Conservation (phyloP, 2,113 vertebrate genomes). For the Alethe diademata region DNA sequence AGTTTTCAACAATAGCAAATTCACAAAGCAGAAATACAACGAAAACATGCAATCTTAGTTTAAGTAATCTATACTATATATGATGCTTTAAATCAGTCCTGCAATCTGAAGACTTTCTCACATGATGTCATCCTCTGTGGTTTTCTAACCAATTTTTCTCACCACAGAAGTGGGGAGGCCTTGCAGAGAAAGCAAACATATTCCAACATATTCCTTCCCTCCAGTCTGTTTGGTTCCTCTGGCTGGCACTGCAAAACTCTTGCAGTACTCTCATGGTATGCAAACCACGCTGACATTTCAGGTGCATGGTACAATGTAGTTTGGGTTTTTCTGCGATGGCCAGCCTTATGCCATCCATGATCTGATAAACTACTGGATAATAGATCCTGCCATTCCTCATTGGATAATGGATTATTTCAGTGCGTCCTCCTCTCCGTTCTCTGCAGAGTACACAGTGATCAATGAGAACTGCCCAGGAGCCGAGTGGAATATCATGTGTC, state of each 20-base stretch:
- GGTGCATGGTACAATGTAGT: accelerated
- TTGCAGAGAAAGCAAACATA: not conserved
- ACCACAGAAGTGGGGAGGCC: not conserved
- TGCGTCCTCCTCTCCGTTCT: not conserved
- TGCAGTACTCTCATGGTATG: not conserved
- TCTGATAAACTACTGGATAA: not conserved
- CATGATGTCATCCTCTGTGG: not conserved
- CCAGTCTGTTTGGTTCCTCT: not conserved
- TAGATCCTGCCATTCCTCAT: not conserved
- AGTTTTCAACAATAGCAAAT: not conserved
- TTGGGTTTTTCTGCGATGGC: not conserved
- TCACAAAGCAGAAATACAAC: not conserved
- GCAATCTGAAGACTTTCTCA: not conserved
- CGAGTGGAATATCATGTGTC: constrained; percentile 96
- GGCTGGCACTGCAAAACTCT: not conserved
- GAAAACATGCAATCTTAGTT: not conserved
- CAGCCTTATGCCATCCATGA: not conserved
- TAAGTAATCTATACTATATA: not conserved
- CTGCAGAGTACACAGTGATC: constrained; percentile 88
- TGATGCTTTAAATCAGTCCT: not conserved
- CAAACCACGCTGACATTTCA: not conserved
- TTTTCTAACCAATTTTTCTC: not conserved
- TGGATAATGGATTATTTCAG: not conserved
- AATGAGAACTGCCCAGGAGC: constrained; percentile 91
- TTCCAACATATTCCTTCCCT: not conserved